A percentile compares a stretch with the other conserved stretches of the same genome.
Conservation (phyloP, 2,888 invertebrate genomes). For the Helobdella robusta region DNA sequence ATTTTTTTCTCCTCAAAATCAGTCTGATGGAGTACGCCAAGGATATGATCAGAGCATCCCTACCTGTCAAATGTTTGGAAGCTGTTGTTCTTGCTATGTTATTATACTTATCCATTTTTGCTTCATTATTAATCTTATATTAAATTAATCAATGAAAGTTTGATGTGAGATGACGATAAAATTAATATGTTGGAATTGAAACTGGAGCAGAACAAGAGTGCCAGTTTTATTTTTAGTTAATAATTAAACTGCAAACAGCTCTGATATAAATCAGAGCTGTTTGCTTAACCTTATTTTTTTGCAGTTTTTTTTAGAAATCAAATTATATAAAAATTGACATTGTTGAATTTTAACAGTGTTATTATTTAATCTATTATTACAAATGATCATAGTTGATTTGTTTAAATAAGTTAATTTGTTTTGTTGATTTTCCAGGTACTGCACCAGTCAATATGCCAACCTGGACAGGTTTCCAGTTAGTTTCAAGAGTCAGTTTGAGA, state of each 20-base stretch:
- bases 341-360: background rate
- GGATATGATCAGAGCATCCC: constrained; percentile 48
- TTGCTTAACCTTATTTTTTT: background rate
- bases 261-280: too few relatives aligned
- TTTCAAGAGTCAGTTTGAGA: constrained; percentile 47
- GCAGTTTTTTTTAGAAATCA: background rate
- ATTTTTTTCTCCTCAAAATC: constrained; percentile 8
- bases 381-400: too few relatives aligned
- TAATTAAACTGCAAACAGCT: too few relatives aligned
- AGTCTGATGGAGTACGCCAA: constrained; percentile 49
- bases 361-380: background rate
- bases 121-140: background rate
- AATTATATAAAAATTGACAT: background rate
- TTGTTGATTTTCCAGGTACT: constrained; percentile 38
- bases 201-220: background rate
- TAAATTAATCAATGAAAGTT: background rate
- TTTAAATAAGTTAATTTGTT: background rate
- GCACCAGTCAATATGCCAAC: constrained; percentile 46
- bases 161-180: background rate
- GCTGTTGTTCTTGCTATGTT: constrained; percentile 48
- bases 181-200: background rate
- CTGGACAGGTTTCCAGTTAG: constrained; percentile 49
- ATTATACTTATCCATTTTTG: background rate
- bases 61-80: constrained; percentile 51
- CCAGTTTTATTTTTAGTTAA: too few relatives aligned